Conservation (phyloP, 53 echinoderm and acorn worm genomes). For the Paracentrotus lividus region DNA sequence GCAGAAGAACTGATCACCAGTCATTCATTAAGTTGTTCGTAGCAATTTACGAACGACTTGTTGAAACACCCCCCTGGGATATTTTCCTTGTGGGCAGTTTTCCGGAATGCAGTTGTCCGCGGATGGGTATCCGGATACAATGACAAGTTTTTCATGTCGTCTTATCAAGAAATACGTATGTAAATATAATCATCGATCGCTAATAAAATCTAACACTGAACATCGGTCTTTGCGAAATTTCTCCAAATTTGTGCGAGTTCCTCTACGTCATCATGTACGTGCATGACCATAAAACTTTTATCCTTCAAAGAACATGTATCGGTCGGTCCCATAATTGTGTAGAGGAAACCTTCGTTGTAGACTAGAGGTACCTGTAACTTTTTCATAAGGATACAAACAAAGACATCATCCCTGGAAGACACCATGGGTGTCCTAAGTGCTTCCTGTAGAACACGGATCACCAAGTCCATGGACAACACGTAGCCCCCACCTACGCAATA, state of each 20-base stretch:
- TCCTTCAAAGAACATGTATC: conserved; percentile 37
- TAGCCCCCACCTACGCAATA: conserved; percentile 65
- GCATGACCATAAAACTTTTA: conserved; percentile 54
- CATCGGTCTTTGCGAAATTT: conserved; percentile 14
- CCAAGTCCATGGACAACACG: conserved; percentile 42
- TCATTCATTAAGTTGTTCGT: too few relatives aligned
- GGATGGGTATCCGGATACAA: too few relatives aligned
- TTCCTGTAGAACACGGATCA: neutral
- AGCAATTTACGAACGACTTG: too few relatives aligned
- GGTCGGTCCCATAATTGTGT: neutral
- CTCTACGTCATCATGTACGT: neutral
- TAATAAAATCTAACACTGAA: neutral
- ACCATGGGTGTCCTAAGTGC: conserved; percentile 38
- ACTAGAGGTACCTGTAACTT: conserved; percentile 4
- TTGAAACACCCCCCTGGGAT: too few relatives aligned
- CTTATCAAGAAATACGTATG: too few relatives aligned
- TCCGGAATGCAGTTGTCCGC: too few relatives aligned
- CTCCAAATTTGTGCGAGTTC: conserved; percentile 24
- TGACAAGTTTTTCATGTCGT: too few relatives aligned
- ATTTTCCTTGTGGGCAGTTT: too few relatives aligned
- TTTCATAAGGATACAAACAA: conserved; percentile 45
- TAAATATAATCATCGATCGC: too few relatives aligned
- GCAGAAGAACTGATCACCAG: too few relatives aligned
- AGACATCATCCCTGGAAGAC: conserved; percentile 46
- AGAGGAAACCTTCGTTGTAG: conserved; percentile 32